Conservation (phyloP, 2,113 vertebrate species). For the Pelvicachromis taeniatus region DNA sequence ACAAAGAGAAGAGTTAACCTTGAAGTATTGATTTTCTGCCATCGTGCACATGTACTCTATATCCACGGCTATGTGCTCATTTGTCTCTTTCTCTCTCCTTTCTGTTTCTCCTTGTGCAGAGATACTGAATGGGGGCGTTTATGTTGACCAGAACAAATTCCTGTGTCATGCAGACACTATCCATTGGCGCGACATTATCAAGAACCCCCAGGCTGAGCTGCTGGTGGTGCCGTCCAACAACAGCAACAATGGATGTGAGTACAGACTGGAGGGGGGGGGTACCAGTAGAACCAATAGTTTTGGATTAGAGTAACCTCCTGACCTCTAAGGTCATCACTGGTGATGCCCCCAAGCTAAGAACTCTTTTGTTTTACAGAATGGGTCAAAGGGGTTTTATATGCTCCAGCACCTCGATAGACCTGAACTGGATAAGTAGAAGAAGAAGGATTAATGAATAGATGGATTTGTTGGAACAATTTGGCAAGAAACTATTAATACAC, state of each 20-base stretch:
- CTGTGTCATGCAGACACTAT: slow-evolving; percentile 94
- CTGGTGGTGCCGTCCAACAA: slow-evolving; percentile 91
- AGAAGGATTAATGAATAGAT: not conserved
- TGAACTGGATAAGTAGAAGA: not conserved
- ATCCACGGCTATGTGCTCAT: slow-evolving; percentile 26
- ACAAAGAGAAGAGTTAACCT: slow-evolving; percentile 53
- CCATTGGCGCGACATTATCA: slow-evolving; percentile 95
- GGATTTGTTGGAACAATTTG: not conserved
- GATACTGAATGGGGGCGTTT: slow-evolving; percentile 93
- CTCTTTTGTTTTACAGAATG: not conserved
- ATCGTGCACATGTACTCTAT: slow-evolving; percentile 19
- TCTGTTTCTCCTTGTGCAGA: slow-evolving; percentile 68
- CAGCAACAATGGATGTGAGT: slow-evolving; percentile 93
- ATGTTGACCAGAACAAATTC: slow-evolving; percentile 96
- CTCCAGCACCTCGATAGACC: not conserved
- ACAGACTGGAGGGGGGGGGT: not conserved
- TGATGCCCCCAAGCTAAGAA: not conserved
- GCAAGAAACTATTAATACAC: not conserved
- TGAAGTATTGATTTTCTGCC: slow-evolving; percentile 68
- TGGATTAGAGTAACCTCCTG: not conserved
- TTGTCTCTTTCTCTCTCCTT: not conserved
- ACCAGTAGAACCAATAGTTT: not conserved
- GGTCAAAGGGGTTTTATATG: not conserved
- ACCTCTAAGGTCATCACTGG: not conserved
- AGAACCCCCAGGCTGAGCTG: slow-evolving; percentile 88